Percentiles rank a stretch among this genome's conserved stretches.
These are phyloP conservation scores for Lysandra bellargus DNA, from an alignment of 2,888 invertebrate genomes.

Conservation along the genomic window DNA sequence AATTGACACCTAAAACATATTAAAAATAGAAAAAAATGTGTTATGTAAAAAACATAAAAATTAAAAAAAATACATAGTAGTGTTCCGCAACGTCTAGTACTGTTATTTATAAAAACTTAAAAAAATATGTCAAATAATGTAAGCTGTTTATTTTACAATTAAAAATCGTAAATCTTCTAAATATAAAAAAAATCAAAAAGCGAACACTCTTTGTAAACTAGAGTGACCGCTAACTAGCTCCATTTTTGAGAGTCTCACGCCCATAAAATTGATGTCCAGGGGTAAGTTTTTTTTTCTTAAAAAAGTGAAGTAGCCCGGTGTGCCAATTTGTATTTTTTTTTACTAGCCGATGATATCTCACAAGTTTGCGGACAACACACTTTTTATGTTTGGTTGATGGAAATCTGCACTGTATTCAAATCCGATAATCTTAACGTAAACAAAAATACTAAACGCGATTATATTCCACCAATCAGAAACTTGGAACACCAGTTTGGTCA, in stretches of 20 bases:
- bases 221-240: slow-evolving; percentile 47
- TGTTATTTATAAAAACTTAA: not conserved
- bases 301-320: slow-evolving; percentile 14
- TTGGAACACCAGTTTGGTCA: no score
- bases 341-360: not conserved
- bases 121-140: not conserved
- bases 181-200: slow-evolving; percentile 34
- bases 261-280: slow-evolving; percentile 38
- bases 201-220: not conserved
- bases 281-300: slow-evolving; percentile 12
- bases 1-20: no score
- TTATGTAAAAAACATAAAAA: not conserved
- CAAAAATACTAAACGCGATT: not conserved
- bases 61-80: no score
- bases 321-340: not conserved
- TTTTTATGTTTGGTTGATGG: not conserved
- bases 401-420: not conserved
- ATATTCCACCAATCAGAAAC: no score
- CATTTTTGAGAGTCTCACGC: slow-evolving; percentile 46
- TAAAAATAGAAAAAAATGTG: not conserved
- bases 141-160: not conserved
- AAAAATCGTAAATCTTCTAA: not conserved
- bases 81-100: no score
- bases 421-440: not conserved
- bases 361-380: not conserved